Percentiles rank a stretch among this genome's conserved stretches.
Conservation (phyloP, 2,797 vertebrate species). For the Pangasius larnaudii region DNA sequence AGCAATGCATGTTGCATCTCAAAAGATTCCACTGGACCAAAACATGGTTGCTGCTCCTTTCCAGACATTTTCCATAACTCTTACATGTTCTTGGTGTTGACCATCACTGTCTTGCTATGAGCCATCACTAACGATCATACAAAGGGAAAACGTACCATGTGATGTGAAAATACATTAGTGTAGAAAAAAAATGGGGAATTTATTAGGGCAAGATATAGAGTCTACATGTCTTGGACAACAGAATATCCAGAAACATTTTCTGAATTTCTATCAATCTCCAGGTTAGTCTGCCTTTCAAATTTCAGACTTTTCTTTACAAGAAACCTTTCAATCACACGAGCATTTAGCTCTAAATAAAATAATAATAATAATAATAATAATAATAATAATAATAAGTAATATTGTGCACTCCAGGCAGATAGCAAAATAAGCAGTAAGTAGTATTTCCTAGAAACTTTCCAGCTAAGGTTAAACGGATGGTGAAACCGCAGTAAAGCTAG, state of each 20-base stretch:
- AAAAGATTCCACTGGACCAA: not conserved
- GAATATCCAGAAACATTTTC: not conserved
- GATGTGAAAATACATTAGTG: not conserved
- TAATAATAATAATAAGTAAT: too few relatives aligned
- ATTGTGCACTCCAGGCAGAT: not conserved
- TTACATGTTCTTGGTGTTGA: not conserved
- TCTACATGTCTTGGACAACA: not conserved
- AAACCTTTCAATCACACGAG: not conserved
- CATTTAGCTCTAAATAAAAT: not conserved
- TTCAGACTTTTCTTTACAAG: not conserved
- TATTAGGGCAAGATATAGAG: too few relatives aligned
- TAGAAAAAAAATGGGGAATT: not conserved
- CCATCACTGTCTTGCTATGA: not conserved
- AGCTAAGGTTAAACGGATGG: not conserved
- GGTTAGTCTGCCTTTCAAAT: not conserved
- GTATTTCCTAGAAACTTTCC: not conserved
- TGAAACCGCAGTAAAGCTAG: not conserved
- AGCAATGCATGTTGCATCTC: not conserved
- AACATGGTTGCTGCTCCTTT: not conserved
- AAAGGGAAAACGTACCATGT: not conserved
- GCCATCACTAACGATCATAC: not conserved
- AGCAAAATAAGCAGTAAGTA: not conserved
- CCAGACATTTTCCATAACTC: not conserved
- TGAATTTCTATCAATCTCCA: not conserved
- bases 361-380: not conserved